Percentiles rank a stretch among this genome's conserved stretches.
Evolutionary conservation across 2,113 vertebrate genomes (phyloP).

Genomic region (Nesospiza acunhae): DNA sequence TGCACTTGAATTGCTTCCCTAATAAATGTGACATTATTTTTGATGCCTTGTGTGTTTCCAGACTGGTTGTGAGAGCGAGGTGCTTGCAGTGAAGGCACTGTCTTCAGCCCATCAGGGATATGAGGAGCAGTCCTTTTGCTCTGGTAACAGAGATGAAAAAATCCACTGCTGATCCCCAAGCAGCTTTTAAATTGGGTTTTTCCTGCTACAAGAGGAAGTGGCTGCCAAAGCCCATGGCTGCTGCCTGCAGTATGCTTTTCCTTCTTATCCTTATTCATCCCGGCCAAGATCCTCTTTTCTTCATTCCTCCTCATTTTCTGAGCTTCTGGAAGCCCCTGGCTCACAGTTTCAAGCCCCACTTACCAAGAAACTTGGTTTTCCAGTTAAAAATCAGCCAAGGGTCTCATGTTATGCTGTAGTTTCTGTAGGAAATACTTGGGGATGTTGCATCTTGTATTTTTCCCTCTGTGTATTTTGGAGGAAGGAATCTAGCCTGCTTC

Average conservation of each 20-base stretch:
- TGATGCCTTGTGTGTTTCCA: background rate
- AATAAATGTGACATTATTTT: constrained; percentile 39
- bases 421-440: background rate
- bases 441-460: background rate
- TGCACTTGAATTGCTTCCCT: constrained; percentile 32
- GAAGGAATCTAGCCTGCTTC: background rate
- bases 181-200: constrained; percentile 16
- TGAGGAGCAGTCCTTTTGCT: constrained; percentile 3
- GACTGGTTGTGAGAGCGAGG: background rate
- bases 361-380: constrained; percentile 12
- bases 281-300: constrained; percentile 41
- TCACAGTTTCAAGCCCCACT: constrained; percentile 16
- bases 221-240: constrained; percentile 40
- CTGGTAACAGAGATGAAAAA: constrained; percentile 22
- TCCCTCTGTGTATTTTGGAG: background rate
- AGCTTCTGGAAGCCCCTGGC: constrained; percentile 27
- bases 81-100: background rate
- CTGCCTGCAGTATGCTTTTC: constrained; percentile 45
- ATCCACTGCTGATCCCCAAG: constrained; percentile 33
- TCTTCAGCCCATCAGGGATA: constrained; percentile 9
- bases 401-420: background rate
- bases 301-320: background rate
- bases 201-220: background rate
- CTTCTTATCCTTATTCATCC: constrained; percentile 33
- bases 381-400: background rate